These are phyloP conservation scores for Pocillopora damicornis DNA, from an alignment of 64 coral and sea anemone genomes.

Conservation along the genomic window DNA sequence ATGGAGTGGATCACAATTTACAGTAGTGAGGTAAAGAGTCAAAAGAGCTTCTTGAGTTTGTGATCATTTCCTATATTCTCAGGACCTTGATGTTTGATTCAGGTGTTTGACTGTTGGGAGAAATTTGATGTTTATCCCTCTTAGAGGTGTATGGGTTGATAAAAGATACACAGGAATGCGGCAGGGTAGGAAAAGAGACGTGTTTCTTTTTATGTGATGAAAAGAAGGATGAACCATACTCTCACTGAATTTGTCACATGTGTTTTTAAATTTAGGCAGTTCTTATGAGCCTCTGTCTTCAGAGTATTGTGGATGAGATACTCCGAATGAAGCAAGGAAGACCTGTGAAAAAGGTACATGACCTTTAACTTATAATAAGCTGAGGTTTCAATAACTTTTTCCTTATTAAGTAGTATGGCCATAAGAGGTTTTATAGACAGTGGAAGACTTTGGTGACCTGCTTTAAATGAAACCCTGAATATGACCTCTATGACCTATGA, in stretches of 20 bases:
- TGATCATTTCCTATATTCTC: background rate
- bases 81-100: background rate
- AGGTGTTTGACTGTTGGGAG: too few species aligned
- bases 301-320: constrained; percentile 99
- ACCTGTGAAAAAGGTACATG: constrained; percentile 56
- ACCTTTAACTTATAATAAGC: background rate
- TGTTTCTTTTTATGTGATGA: too few species aligned
- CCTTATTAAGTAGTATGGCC: too few species aligned
- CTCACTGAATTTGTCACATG: background rate
- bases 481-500: background rate
- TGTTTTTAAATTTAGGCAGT: constrained; percentile 55
- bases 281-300: constrained; percentile 87
- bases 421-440: too few species aligned
- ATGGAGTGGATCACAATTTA: constrained; percentile 91
- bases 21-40: constrained; percentile 64
- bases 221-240: background rate
- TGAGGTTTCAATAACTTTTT: too few species aligned
- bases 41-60: too few species aligned
- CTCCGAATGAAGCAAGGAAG: constrained; percentile 66
- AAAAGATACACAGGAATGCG: too few species aligned
- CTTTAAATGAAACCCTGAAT: too few species aligned
- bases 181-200: background rate
- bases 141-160: background rate
- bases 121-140: background rate
- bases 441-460: too few species aligned